phyloP scores from a whole-genome alignment of 1,140 invertebrate species.

The Cyphomyrmex costatus region DNA sequence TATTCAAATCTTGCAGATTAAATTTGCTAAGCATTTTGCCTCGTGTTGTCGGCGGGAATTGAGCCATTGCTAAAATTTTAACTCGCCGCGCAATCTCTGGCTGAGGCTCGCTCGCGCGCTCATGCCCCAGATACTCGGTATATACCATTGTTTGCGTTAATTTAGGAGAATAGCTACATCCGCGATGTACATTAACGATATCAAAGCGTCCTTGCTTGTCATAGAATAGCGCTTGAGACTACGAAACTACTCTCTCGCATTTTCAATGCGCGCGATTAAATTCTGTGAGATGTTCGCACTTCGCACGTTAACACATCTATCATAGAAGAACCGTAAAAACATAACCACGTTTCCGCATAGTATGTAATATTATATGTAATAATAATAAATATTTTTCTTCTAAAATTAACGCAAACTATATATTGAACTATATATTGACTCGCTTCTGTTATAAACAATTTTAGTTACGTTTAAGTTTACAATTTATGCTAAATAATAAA shows the following conservation, averaged over 20 bases:
- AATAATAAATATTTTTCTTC: background rate
- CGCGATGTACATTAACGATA: slow-evolving; percentile 65
- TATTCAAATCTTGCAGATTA: slow-evolving; percentile 68
- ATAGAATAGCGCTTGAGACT: slow-evolving; percentile 32
- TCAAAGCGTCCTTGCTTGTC: slow-evolving; percentile 58
- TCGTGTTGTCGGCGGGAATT: slow-evolving; percentile 60
- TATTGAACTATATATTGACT: too few relatives aligned
- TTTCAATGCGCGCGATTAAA: slow-evolving; percentile 52
- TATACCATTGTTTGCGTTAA: slow-evolving; percentile 69
- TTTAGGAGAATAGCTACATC: slow-evolving; percentile 49
- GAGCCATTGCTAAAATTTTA: slow-evolving; percentile 67
- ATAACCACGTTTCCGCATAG: background rate
- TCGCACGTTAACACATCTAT: background rate
- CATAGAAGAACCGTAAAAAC: slow-evolving; percentile 18
- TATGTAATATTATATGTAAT: background rate
- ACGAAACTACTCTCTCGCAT: slow-evolving; percentile 16
- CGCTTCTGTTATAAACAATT: too few relatives aligned
- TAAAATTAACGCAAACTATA: background rate
- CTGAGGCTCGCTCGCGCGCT: background rate
- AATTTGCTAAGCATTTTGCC: slow-evolving; percentile 50
- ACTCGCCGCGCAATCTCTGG: slow-evolving; percentile 18
- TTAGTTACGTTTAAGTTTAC: background rate
- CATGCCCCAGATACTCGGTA: slow-evolving; percentile 23
- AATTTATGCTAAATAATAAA: too few relatives aligned
- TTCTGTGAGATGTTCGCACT: slow-evolving; percentile 52